Evolutionary conservation across 2,888 invertebrate genomes (phyloP).

Genomic region (Cantharis nigra): DNA sequence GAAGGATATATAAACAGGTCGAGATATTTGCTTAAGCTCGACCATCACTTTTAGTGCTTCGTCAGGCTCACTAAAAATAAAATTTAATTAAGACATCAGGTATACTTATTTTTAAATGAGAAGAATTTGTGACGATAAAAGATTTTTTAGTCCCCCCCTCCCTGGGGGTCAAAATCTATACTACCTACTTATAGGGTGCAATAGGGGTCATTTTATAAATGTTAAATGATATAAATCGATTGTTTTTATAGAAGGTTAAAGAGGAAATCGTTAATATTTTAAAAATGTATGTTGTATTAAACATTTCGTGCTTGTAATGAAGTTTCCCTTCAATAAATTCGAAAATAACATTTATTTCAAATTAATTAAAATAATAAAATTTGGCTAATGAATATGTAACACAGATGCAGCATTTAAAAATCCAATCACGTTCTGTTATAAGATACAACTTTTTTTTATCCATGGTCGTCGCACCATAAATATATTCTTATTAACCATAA

Average conservation of each 20-base stretch:
- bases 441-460: neutral
- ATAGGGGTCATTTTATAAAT: neutral
- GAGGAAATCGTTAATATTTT: neutral
- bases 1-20: constrained; percentile 70
- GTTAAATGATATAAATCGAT: neutral
- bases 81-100: neutral
- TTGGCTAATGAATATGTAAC: neutral
- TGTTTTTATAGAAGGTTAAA: neutral
- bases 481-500: neutral
- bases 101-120: neutral
- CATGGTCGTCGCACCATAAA: neutral
- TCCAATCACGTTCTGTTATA: neutral
- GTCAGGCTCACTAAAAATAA: constrained; percentile 67
- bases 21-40: constrained; percentile 65
- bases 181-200: neutral
- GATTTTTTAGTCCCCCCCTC: neutral
- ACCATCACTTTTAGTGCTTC: constrained; percentile 69
- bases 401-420: neutral
- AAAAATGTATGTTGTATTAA: neutral
- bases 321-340: neutral
- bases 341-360: neutral
- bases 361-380: neutral
- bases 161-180: neutral
- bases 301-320: neutral
- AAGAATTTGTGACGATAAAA: neutral